Evolutionary conservation across 2,797 vertebrate genomes (phyloP).

Genomic region (Catamblyrhynchus diadema): DNA sequence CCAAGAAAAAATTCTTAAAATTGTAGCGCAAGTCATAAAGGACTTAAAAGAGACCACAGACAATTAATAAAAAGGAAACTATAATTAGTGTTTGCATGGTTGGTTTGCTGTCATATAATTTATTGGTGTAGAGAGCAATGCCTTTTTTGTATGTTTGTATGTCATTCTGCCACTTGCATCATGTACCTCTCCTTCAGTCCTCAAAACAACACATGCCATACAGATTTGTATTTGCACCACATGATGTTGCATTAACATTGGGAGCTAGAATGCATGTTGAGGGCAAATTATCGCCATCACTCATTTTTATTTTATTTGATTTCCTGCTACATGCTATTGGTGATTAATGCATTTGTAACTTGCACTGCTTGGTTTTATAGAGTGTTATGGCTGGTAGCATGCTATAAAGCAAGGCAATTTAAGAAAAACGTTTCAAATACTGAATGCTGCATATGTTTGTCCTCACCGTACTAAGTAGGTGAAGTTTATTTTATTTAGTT

Average conservation of each 20-base stretch:
- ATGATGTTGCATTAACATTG: constrained; percentile 28
- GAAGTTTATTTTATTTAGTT: constrained; percentile 42
- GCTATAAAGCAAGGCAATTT: constrained; percentile 32
- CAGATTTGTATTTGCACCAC: background rate
- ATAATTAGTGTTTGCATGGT: constrained; percentile 11
- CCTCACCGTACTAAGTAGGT: background rate
- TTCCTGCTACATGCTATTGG: constrained; percentile 4
- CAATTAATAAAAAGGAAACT: constrained; percentile 20
- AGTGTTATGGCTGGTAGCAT: constrained; percentile 54
- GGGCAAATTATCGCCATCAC: background rate
- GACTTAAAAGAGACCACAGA: constrained; percentile 35
- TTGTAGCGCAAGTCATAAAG: constrained; percentile 17
- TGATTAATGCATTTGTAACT: constrained; percentile 42
- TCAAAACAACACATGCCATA: background rate
- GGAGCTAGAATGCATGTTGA: background rate
- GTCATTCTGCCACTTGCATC: constrained; percentile 21
- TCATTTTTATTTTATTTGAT: constrained; percentile 53
- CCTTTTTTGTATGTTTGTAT: background rate
- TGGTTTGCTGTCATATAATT: constrained; percentile 43
- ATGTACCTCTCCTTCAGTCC: background rate
- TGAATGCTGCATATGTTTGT: constrained; percentile 33
- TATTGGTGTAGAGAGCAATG: constrained; percentile 4
- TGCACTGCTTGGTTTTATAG: constrained; percentile 50
- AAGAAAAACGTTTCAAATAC: constrained; percentile 25
- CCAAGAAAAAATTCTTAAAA: constrained; percentile 1